A percentile compares a stretch with the other conserved stretches of the same genome.
phyloP scores from a whole-genome alignment of 2,113 vertebrate genomes.

The Atherinomorus stipes region DNA sequence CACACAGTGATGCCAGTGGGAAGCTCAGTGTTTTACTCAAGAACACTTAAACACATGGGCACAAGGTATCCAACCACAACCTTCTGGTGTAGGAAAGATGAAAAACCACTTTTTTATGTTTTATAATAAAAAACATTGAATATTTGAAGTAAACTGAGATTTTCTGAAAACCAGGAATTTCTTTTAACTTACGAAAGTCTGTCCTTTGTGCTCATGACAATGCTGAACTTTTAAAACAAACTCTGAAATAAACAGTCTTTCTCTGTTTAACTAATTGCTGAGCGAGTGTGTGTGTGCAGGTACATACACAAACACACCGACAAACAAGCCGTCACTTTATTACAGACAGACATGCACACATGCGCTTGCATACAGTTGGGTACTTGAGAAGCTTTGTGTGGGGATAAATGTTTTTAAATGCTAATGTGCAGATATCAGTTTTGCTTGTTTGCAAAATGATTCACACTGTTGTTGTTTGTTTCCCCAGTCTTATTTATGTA shows the following conservation, averaged over 20 bases:
- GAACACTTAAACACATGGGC: too few species aligned
- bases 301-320: too few species aligned
- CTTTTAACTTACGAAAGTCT: constrained; percentile 23
- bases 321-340: not conserved
- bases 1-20: too few species aligned
- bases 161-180: not conserved
- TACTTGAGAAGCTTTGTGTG: constrained; percentile 39
- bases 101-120: not conserved
- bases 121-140: not conserved
- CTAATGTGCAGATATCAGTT: constrained; percentile 60
- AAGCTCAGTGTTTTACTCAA: too few species aligned
- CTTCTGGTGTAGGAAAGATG: too few species aligned
- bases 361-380: constrained; percentile 1
- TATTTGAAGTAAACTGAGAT: not conserved
- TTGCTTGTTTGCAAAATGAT: constrained; percentile 2
- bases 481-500: too few species aligned
- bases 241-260: constrained; percentile 40
- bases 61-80: too few species aligned
- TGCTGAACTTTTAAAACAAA: constrained; percentile 53
- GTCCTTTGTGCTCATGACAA: constrained; percentile 42
- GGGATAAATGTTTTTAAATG: constrained; percentile 50
- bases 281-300: not conserved
- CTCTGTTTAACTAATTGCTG: constrained; percentile 12
- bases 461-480: constrained; percentile 22
- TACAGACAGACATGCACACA: not conserved